Base-by-base conservation (phyloP, 2,113 vertebrate species). In the Collichthys lucidus region DNA sequence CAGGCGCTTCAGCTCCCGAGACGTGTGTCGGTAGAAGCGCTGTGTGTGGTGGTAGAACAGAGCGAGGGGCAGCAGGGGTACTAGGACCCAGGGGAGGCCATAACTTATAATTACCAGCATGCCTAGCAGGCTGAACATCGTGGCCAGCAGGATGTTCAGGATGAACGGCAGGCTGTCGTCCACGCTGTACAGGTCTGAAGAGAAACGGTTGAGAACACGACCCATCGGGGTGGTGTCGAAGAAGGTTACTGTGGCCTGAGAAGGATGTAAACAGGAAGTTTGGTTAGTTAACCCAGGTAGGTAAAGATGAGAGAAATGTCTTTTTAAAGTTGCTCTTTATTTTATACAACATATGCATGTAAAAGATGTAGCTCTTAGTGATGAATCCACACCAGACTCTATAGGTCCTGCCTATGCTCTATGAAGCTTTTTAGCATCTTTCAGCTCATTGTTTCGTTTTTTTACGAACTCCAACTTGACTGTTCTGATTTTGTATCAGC, bases 81-180 rank as follows among this genome's bases (percentile, higher is more conserved):
- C 86, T 26, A 96, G 91, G 56, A 97, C 92, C 97, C 97, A 98
- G 52, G 98, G 98, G 63, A 99, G 92, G 3, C 98, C 96, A 0
- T 92, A 96, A 82, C 94, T 95, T 15, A 99, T 96, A 85, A 99
- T 94, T 11, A 95, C 91, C 86, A 99, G 87, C 92, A 96, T 95
- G 26, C 98, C 98, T 80, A 98, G 88, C 81, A 99, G 92, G 12
- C 95, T 93, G 0, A 94, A 97, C 0, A 93, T 5, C 17, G 96
- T 95, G 86, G 98, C 96, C 87, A 99, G 90, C 40, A 99, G 93
- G 89, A 99, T 97, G 92, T 99, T 99, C 56, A 99, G 95, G 42
- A 96, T 74, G 88, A 99, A 99, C 0, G 98, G 98, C 85, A 99
- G 91, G 72, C 91, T 96, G 93, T 97, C 96, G 22, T 99, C 98